Conservation (phyloP, 2,888 invertebrate species). For the Anoncus sp. region DNA sequence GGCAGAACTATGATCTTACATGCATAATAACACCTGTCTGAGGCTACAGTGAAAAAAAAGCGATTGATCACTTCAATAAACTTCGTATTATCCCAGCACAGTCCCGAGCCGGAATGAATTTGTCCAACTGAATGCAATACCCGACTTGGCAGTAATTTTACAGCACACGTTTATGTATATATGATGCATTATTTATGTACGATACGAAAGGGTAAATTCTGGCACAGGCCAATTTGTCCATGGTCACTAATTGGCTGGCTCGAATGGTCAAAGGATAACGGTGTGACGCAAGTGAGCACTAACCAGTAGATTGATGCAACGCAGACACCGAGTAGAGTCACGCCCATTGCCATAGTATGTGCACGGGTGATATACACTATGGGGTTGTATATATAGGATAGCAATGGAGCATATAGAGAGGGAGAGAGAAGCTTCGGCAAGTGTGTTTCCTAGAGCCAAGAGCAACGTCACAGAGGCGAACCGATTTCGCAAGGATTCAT, state of each 20-base stretch:
- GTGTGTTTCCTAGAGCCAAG: conserved; percentile 7
- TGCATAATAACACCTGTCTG: background rate
- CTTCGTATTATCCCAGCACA: background rate
- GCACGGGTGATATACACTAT: conserved; percentile 14
- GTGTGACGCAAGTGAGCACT: conserved; percentile 25
- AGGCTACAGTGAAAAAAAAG: background rate
- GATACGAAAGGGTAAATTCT: conserved; percentile 17
- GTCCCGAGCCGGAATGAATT: background rate
- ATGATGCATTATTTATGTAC: conserved; percentile 8
- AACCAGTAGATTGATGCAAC: conserved; percentile 45
- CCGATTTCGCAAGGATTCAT: conserved; percentile 17
- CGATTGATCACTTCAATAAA: background rate
- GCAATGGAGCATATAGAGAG: conserved; percentile 9
- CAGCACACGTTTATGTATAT: background rate
- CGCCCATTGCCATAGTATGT: conserved; percentile 30
- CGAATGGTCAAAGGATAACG: conserved; percentile 57
- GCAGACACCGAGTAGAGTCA: conserved; percentile 27
- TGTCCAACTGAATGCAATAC: background rate
- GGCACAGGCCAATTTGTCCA: conserved; percentile 49
- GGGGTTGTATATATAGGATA: conserved; percentile 1
- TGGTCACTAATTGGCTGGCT: conserved; percentile 57
- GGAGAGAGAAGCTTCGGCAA: conserved; percentile 8
- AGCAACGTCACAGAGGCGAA: background rate
- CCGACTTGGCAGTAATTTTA: conserved; percentile 1
- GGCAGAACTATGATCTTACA: too few relatives aligned